phyloP scores from a whole-genome alignment of 2,888 invertebrate species.

The Erannis defoliaria region DNA sequence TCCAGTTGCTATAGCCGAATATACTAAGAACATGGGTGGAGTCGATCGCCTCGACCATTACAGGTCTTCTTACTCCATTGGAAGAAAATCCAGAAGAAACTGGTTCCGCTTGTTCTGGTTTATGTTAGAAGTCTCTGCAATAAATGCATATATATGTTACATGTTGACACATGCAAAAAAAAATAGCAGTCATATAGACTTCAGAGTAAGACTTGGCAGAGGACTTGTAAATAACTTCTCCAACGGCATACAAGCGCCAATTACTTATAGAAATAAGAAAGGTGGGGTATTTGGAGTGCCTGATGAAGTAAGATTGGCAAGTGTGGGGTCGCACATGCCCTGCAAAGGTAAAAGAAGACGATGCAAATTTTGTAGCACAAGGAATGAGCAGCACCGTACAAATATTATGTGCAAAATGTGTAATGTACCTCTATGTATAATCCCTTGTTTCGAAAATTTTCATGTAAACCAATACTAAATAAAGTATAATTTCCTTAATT shows the following conservation, averaged over 20 bases:
- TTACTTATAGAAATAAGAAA: conserved; percentile 15
- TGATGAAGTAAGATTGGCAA: conserved; percentile 17
- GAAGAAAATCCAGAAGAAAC: conserved; percentile 25
- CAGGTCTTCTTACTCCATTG: too few species aligned
- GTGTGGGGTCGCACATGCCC: conserved; percentile 16
- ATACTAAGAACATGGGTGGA: too few species aligned
- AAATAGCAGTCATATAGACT: conserved; percentile 7
- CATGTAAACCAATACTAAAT: conserved; percentile 11
- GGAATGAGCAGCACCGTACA: conserved; percentile 10
- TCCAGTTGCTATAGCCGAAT: too few species aligned
- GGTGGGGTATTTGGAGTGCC: conserved; percentile 20
- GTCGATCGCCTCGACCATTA: too few species aligned
- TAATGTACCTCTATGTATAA: conserved; percentile 18
- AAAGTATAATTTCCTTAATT: conserved; percentile 1
- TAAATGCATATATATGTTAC: conserved; percentile 34
- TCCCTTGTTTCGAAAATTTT: conserved; percentile 5
- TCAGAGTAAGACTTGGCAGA: background rate
- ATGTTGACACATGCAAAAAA: conserved; percentile 1
- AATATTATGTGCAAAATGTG: conserved; percentile 16
- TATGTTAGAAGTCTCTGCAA: conserved; percentile 25
- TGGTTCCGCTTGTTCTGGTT: conserved; percentile 31
- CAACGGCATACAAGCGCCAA: conserved; percentile 9
- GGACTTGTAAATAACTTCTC: conserved; percentile 5
- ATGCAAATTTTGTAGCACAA: conserved; percentile 21
- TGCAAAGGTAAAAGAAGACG: conserved; percentile 9